Base-by-base conservation (phyloP, 1,140 invertebrate genomes). In the Ladona fulva region DNA sequence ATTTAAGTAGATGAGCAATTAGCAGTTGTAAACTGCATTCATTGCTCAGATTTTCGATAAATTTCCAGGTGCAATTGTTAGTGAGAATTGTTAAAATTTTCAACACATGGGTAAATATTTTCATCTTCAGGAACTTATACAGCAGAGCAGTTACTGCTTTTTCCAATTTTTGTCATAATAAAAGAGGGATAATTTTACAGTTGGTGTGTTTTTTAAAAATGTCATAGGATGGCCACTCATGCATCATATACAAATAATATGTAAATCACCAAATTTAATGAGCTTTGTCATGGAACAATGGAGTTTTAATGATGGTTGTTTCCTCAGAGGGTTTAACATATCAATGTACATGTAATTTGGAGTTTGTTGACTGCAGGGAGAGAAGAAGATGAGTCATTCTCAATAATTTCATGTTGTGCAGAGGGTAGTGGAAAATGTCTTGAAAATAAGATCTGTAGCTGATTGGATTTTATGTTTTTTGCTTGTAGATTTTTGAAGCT, bases 41-140 rank as follows among this genome's bases (percentile, higher is more conserved):
- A 66, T 66, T 66, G 52, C 52, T 66, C 52, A 66, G 16, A 66
- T 66, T 66, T 66, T 66, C 52, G 52, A 66, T 66, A 66, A 66
- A 66, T 66, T 66, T 66, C 52, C 52, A 66, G 52, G 52, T 66
- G 52, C 52, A 66, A 66, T 66, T 66, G 52, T 66, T 66, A 66
- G 52, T 66, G 52, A 66, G 52, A 66, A 66, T 66, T 66, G 52
- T 66, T 66, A 66, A 66, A 66, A 66, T 66, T 66, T 66, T 66
- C 52, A 66, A 66, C 52, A 66, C 52, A 66, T 66, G 52, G 52
- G 52, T 66, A 66, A 66, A 66, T 66, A 66, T 66, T 66, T 66
- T 66, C 52, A 66, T 66, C 52, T 66, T 66, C 52, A 66, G 52
- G 52, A 66, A 19, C 52, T 66, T 66, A 66, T 66, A 66, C 52